Conservation (phyloP, 2,888 invertebrate species). For the Drosophila neoperkinsi region DNA sequence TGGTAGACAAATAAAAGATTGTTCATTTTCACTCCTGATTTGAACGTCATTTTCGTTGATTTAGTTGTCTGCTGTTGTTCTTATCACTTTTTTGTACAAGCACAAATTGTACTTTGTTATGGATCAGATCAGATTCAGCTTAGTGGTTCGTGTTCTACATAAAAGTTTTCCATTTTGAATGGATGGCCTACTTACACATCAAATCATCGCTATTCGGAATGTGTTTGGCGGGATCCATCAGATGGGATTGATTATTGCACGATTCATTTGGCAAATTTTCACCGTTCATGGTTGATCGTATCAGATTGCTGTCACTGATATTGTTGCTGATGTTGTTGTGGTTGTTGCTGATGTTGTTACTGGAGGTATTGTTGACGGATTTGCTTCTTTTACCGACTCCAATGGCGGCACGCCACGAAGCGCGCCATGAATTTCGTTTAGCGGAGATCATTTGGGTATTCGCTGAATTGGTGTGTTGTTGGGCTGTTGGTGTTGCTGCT, state of each 20-base stretch:
- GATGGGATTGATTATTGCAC: slow-evolving; percentile 11
- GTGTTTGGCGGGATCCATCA: slow-evolving; percentile 32
- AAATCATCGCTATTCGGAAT: slow-evolving; percentile 62
- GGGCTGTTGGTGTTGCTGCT: slow-evolving; percentile 31
- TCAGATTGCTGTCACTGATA: slow-evolving; percentile 20
- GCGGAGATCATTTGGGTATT: slow-evolving; percentile 62
- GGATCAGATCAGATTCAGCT: slow-evolving; percentile 34
- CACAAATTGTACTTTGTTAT: slow-evolving; percentile 43
- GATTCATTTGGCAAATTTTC: slow-evolving; percentile 25
- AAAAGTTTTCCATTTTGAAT: slow-evolving; percentile 47
- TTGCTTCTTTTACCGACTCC: slow-evolving; percentile 53
- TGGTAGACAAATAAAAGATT: background rate
- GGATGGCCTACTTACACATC: slow-evolving; percentile 71
- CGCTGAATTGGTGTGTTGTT: slow-evolving; percentile 38
- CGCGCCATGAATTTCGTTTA: slow-evolving; percentile 80
- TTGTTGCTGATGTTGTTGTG: slow-evolving; percentile 14
- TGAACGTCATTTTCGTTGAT: slow-evolving; percentile 8
- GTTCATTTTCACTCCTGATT: background rate
- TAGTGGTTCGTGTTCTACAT: background rate
- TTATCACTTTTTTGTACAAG: slow-evolving; percentile 40
- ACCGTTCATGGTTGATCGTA: slow-evolving; percentile 1
- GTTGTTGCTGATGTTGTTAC: slow-evolving; percentile 18
- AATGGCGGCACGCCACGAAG: slow-evolving; percentile 75
- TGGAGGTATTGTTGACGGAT: slow-evolving; percentile 13
- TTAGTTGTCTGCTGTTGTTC: slow-evolving; percentile 29